A percentile compares a stretch with the other conserved stretches of the same genome.
phyloP scores from a whole-genome alignment of 2,113 vertebrate species.

The Sclerurus mexicanus region DNA sequence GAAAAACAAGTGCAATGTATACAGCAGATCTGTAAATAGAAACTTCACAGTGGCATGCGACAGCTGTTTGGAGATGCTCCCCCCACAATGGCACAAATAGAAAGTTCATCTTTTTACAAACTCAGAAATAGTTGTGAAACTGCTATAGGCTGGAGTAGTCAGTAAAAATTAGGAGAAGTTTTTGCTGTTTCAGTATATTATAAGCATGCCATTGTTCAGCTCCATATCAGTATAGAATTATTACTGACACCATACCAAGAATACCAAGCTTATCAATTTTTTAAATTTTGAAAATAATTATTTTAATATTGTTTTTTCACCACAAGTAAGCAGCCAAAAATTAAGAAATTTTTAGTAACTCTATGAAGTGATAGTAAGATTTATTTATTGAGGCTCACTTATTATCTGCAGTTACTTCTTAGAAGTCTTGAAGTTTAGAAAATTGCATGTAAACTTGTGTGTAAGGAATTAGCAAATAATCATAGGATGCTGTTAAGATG shows the following conservation, averaged over 20 bases:
- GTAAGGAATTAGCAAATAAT: background rate
- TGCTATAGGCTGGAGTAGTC: background rate
- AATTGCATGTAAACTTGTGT: background rate
- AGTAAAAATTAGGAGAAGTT: background rate
- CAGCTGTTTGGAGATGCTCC: no score
- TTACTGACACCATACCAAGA: background rate
- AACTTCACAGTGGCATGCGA: no score
- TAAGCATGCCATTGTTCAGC: background rate
- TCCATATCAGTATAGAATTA: background rate
- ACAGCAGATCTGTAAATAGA: no score
- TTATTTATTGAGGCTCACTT: background rate
- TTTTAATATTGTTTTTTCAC: background rate
- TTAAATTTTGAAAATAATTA: background rate
- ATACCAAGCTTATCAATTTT: background rate
- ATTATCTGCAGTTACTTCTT: background rate
- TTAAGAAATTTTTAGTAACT: background rate
- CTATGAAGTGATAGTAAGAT: background rate
- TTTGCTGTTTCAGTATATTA: background rate
- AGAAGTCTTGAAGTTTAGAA: background rate
- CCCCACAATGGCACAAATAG: background rate
- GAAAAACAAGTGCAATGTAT: background rate
- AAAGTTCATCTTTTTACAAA: background rate
- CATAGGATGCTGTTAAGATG: background rate
- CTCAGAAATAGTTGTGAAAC: background rate
- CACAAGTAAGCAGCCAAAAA: background rate